These are phyloP conservation scores for Sebastolobus alascanus DNA, from an alignment of 2,797 vertebrate species.

Conservation along the genomic window DNA sequence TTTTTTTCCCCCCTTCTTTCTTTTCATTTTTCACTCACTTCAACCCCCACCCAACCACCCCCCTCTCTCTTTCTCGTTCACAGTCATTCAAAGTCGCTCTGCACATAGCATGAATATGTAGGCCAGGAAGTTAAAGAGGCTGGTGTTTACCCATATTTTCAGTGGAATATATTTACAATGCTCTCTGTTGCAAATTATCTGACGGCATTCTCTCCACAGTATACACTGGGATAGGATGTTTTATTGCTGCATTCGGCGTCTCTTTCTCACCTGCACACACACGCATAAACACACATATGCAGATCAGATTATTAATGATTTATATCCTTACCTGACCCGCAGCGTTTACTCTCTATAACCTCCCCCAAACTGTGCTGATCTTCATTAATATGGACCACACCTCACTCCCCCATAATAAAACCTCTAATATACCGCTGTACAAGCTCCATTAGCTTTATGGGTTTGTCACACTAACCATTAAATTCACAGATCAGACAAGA, in stretches of 20 bases:
- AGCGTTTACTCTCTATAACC: conserved; percentile 49
- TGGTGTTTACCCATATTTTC: conserved; percentile 28
- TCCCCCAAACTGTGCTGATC: conserved; percentile 47
- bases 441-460: conserved; percentile 60
- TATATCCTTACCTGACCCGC: conserved; percentile 60
- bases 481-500: conserved; percentile 52
- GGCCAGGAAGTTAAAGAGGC: conserved; percentile 45
- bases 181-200: conserved; percentile 21
- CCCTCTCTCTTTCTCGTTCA: conserved; percentile 34
- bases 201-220: not conserved
- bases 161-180: conserved; percentile 39
- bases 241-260: not conserved
- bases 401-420: conserved; percentile 17
- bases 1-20: conserved; percentile 3
- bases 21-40: conserved; percentile 35
- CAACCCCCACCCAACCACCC: conserved; percentile 20
- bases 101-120: conserved; percentile 45
- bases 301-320: conserved; percentile 68
- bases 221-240: not conserved
- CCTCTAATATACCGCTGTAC: conserved; percentile 13
- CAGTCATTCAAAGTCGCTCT: conserved; percentile 39
- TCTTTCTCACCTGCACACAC: conserved; percentile 37
- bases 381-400: conserved; percentile 61
- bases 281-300: conserved; percentile 36
- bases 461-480: conserved; percentile 49